A percentile compares a stretch with the other conserved stretches of the same genome.
Evolutionary conservation across 2,888 invertebrate genomes (phyloP).

Genomic region (Muschampia plurimacula): DNA sequence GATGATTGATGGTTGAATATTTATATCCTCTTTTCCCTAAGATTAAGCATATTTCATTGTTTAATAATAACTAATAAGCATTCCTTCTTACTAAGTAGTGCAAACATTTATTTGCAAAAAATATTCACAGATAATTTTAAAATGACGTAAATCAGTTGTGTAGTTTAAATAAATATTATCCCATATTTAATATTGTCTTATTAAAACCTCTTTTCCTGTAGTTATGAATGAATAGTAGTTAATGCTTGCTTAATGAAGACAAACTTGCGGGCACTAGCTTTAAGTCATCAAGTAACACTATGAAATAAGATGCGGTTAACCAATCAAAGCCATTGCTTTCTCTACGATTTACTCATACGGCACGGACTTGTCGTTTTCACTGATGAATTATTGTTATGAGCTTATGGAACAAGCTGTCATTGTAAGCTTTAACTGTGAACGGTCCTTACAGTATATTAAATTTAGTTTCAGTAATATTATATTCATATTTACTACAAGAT

Average conservation of each 20-base stretch:
- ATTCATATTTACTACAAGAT: not conserved
- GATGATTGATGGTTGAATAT: too few relatives aligned
- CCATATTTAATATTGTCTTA: not conserved
- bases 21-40: too few relatives aligned
- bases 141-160: too few relatives aligned
- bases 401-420: slow-evolving; percentile 34
- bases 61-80: too few relatives aligned
- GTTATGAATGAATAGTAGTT: slow-evolving; percentile 1
- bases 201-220: not conserved
- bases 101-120: too few relatives aligned
- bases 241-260: slow-evolving; percentile 9
- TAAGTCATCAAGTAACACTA: slow-evolving; percentile 33
- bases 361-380: slow-evolving; percentile 39
- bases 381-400: slow-evolving; percentile 39
- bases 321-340: slow-evolving; percentile 38
- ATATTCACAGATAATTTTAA: not conserved
- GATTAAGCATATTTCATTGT: too few relatives aligned
- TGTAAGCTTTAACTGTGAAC: slow-evolving; percentile 24
- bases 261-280: not conserved
- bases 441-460: slow-evolving; percentile 11
- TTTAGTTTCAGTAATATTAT: not conserved
- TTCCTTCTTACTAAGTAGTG: too few relatives aligned
- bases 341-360: slow-evolving; percentile 40
- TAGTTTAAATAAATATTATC: too few relatives aligned
- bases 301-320: slow-evolving; percentile 36